Percentiles rank a stretch among this genome's conserved stretches.
Evolutionary conservation across 2,113 vertebrate genomes (phyloP).

Genomic region (Pygoscelis adeliae): DNA sequence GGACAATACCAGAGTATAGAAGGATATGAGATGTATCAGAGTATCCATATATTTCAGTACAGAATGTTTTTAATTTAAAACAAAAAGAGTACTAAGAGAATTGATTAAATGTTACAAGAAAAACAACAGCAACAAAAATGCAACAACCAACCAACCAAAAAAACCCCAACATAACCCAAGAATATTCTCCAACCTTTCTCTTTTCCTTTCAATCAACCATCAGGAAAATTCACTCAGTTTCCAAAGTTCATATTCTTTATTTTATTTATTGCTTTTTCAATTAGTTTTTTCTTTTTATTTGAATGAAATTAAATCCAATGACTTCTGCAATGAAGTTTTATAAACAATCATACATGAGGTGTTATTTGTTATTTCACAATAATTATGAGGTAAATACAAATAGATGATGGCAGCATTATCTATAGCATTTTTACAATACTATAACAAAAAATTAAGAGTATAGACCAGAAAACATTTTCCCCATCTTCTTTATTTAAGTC

Average conservation of each 20-base stretch:
- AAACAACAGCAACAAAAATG: neutral
- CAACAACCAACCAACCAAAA: neutral
- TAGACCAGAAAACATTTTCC: neutral
- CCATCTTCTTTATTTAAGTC: neutral
- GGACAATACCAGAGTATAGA: neutral
- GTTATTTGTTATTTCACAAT: neutral
- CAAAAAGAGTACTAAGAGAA: neutral
- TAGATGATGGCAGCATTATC: neutral
- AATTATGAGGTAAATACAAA: neutral
- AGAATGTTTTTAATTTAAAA: neutral
- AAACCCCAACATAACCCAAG: neutral
- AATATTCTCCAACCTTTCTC: neutral
- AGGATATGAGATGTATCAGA: neutral
- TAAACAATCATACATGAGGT: neutral
- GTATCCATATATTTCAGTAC: neutral
- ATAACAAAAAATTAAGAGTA: neutral
- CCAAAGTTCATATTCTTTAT: neutral
- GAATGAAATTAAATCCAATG: neutral
- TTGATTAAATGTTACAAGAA: neutral
- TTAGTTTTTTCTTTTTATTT: neutral
- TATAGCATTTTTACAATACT: neutral
- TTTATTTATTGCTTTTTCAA: neutral
- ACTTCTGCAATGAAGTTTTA: neutral
- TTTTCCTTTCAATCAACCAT: fast-evolving
- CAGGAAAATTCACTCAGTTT: neutral